Conservation (phyloP, 2,797 vertebrate genomes). For the Ataeniobius toweri region DNA sequence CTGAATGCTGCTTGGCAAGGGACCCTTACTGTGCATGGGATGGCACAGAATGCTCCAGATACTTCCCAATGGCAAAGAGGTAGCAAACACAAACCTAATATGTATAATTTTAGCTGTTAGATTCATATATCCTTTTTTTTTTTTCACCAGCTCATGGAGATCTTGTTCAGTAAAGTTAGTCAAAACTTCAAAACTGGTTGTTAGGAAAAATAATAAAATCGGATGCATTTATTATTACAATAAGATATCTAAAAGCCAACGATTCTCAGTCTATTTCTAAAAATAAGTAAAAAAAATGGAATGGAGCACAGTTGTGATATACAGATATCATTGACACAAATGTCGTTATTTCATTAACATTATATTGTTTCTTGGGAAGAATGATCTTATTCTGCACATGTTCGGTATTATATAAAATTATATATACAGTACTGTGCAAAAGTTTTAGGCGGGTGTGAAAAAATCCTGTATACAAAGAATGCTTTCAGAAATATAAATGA, state of each 20-base stretch:
- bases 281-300: not conserved
- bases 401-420: not conserved
- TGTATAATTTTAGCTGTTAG: slow-evolving; percentile 4
- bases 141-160: slow-evolving; percentile 13
- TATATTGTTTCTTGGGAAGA: not conserved
- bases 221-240: not conserved
- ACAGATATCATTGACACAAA: not conserved
- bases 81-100: slow-evolving; percentile 51
- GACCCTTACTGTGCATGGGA: slow-evolving; percentile 99
- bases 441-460: too few species aligned
- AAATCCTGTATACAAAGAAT: too few species aligned
- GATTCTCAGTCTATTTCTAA: not conserved
- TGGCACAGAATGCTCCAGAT: slow-evolving; percentile 94
- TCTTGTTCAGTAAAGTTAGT: not conserved
- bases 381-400: not conserved
- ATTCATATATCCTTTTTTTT: not conserved
- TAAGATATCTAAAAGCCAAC: not conserved
- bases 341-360: not conserved
- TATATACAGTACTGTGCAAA: too few species aligned
- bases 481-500: too few species aligned
- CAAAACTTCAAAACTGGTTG: not conserved
- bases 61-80: slow-evolving; percentile 98
- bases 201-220: not conserved
- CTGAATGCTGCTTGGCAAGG: slow-evolving; percentile 95
- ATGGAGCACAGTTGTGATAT: not conserved